phyloP scores from a whole-genome alignment of 2,113 vertebrate genomes.

The Hiodon alosoides region DNA sequence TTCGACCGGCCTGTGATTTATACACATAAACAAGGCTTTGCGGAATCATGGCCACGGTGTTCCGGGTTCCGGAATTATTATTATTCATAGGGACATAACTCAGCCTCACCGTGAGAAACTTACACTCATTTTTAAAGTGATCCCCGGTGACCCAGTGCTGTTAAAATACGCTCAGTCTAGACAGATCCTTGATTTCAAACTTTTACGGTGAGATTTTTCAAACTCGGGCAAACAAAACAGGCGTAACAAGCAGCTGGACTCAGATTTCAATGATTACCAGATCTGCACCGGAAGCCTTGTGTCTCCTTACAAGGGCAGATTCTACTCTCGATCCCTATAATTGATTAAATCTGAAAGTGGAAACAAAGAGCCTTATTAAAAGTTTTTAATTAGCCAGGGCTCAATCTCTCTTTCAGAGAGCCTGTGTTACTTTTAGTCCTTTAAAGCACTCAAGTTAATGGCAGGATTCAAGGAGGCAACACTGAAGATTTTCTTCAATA shows the following conservation, averaged over 20 bases:
- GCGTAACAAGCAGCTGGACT: background rate
- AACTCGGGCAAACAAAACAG: background rate
- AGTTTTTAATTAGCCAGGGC: background rate
- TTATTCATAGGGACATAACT: slow-evolving; percentile 11
- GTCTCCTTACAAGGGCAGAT: background rate
- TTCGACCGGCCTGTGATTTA: slow-evolving; percentile 3
- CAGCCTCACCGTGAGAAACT: background rate
- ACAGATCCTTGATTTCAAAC: slow-evolving; percentile 11
- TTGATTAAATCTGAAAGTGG: background rate
- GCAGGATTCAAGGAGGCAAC: background rate
- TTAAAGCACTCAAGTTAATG: background rate
- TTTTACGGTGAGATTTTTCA: slow-evolving; percentile 14
- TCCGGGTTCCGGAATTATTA: background rate
- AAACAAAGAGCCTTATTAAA: slow-evolving; percentile 2
- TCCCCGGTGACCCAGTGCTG: background rate
- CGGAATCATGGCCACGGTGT: background rate
- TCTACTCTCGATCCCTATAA: background rate
- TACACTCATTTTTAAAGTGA: background rate
- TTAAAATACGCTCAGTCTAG: slow-evolving; percentile 15
- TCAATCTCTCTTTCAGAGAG: no score
- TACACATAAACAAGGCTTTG: slow-evolving; percentile 12
- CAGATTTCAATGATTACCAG: background rate
- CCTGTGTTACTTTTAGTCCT: no score
- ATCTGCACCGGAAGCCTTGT: background rate
- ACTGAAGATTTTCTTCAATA: background rate